Percentiles rank a stretch among this genome's conserved stretches.
Conservation (phyloP, 2,888 invertebrate genomes). For the Serrognathus titanus region DNA sequence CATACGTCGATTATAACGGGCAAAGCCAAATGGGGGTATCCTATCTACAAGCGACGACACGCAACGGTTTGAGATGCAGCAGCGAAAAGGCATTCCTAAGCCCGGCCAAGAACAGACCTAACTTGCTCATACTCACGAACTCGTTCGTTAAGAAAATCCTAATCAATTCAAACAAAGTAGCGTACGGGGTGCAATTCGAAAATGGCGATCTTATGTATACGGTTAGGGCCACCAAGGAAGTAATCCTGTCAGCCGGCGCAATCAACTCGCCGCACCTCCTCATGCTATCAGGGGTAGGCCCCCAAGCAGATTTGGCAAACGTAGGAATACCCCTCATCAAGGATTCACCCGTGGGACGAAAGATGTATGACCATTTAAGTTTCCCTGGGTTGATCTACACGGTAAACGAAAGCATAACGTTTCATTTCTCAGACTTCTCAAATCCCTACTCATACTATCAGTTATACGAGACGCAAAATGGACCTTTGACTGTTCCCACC, state of each 20-base stretch:
- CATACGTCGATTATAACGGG: conserved; percentile 59
- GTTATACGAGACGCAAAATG: conserved; percentile 24
- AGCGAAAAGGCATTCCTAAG: conserved; percentile 64
- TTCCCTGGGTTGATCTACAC: conserved; percentile 63
- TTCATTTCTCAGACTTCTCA: too few species aligned
- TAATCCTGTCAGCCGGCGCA: conserved; percentile 72
- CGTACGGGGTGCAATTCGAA: conserved; percentile 58
- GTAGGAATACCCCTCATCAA: conserved; percentile 54
- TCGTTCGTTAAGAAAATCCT: conserved; percentile 63
- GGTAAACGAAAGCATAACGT: conserved; percentile 46
- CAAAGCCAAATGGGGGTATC: conserved; percentile 58
- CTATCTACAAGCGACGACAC: conserved; percentile 60
- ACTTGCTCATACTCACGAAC: conserved; percentile 63
- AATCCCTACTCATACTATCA: too few species aligned
- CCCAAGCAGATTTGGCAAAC: conserved; percentile 55
- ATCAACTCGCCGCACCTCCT: conserved; percentile 74
- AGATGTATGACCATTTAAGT: conserved; percentile 67
- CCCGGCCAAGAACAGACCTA: conserved; percentile 57
- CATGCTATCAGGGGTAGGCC: conserved; percentile 75
- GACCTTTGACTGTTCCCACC: conserved; percentile 53
- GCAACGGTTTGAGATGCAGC: conserved; percentile 61
- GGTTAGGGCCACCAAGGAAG: conserved; percentile 63
- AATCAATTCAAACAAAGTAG: conserved; percentile 55
- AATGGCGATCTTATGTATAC: conserved; percentile 52
- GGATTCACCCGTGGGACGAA: conserved; percentile 63